Conservation (phyloP, 2,113 vertebrate genomes). For the western clawed frog (Xenopus tropicalis) region UCB_Xtro_10.0 CM004451.2:16994501-16995000, state of each 20-base stretch:
- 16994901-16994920: too few relatives aligned
- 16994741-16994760: conserved; percentile 48
- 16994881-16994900: too few relatives aligned
- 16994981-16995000: too few relatives aligned
- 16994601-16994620: too few relatives aligned
- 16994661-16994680: neutral
- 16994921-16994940: too few relatives aligned
- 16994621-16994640: neutral
- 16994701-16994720: neutral
- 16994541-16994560: too few relatives aligned
- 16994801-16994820: conserved; percentile 1
- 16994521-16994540: too few relatives aligned
- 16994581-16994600: too few relatives aligned
- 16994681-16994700: neutral
- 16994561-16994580: too few relatives aligned
- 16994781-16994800: conserved; percentile 7
- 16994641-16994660: neutral
- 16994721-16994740: conserved; percentile 14
- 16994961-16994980: too few relatives aligned
- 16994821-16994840: neutral
- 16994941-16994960: too few relatives aligned
- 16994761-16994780: conserved; percentile 52
- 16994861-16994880: neutral
- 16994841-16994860: neutral
- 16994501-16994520: too few relatives aligned